Evolutionary conservation across 2,113 vertebrate species (phyloP).

Genomic region (Cyprinus carpio): DNA sequence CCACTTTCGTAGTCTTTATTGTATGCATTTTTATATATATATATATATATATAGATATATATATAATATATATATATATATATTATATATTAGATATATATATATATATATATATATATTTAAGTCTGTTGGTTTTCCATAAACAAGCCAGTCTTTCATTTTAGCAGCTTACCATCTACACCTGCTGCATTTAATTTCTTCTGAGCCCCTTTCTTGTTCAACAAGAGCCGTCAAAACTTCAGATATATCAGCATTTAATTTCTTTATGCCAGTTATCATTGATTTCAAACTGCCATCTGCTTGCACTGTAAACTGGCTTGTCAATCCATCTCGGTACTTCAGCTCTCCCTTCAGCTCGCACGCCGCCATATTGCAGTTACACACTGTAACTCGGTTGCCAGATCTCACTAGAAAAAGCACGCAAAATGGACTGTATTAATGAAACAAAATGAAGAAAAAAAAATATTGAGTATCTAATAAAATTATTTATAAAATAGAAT

Average conservation of each 20-base stretch:
- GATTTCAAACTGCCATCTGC: slow-evolving; percentile 61
- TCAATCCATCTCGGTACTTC: slow-evolving; percentile 60
- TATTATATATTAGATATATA: too few relatives aligned
- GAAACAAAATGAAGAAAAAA: not conserved
- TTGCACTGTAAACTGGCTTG: slow-evolving; percentile 51
- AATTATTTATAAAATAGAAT: not conserved
- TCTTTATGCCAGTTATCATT: slow-evolving; percentile 57
- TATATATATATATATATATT: too few relatives aligned
- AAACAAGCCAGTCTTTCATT: not conserved
- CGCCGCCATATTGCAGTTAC: slow-evolving; percentile 61
- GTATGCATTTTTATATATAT: too few relatives aligned
- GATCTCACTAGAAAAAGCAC: not conserved
- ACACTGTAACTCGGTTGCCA: not conserved
- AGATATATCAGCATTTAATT: slow-evolving; percentile 57
- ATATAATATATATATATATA: too few relatives aligned
- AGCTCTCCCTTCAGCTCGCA: slow-evolving; percentile 58
- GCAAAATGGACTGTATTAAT: not conserved
- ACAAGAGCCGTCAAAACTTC: slow-evolving; percentile 67
- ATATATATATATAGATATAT: too few relatives aligned
- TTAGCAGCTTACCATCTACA: slow-evolving; percentile 49
- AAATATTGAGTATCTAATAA: not conserved
- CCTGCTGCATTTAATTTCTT: slow-evolving; percentile 29
- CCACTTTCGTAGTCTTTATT: not conserved
- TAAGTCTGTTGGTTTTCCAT: not conserved
- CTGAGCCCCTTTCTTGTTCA: slow-evolving; percentile 57